phyloP scores from a whole-genome alignment of 1,140 invertebrate genomes.

The Leptoteleia sp. region DNA sequence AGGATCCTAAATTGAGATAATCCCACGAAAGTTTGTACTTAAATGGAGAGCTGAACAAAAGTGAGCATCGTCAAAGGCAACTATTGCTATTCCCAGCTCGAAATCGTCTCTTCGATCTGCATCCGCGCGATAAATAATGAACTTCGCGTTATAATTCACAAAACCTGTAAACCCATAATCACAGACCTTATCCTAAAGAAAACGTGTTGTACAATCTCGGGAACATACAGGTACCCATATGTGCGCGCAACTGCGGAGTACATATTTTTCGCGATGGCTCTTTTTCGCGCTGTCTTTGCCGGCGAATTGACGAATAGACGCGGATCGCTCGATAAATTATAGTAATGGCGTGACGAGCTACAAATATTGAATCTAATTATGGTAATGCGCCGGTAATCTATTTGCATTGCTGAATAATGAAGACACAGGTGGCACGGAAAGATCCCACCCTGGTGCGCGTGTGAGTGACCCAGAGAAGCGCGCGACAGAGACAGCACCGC shows the following conservation, averaged over 20 bases:
- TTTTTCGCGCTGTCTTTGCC: slow-evolving; percentile 60
- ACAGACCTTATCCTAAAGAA: slow-evolving; percentile 46
- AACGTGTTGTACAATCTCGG: slow-evolving; percentile 57
- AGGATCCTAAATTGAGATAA: no score
- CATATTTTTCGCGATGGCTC: slow-evolving; percentile 43
- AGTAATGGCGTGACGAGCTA: slow-evolving; percentile 75
- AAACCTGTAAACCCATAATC: slow-evolving; percentile 55
- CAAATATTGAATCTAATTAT: slow-evolving; percentile 80
- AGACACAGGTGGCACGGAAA: slow-evolving; percentile 75
- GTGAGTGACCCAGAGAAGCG: slow-evolving; percentile 71
- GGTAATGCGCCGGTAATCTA: slow-evolving; percentile 75
- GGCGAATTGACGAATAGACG: slow-evolving; percentile 72
- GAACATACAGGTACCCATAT: slow-evolving; percentile 63
- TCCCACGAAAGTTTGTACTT: no score
- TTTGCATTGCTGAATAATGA: slow-evolving; percentile 77
- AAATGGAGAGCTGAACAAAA: no score
- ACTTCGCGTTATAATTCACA: slow-evolving; percentile 55
- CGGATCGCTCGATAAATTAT: slow-evolving; percentile 72
- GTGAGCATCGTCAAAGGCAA: no score
- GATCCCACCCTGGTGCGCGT: slow-evolving; percentile 71
- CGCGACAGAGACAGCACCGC: slow-evolving; percentile 29
- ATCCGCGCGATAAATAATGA: no score
- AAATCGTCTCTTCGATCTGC: no score
- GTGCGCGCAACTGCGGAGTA: slow-evolving; percentile 40
- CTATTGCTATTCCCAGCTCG: no score